A percentile compares a stretch with the other conserved stretches of the same genome.
phyloP scores from a whole-genome alignment of 2,113 vertebrate species.

The Harpagus bidentatus region DNA sequence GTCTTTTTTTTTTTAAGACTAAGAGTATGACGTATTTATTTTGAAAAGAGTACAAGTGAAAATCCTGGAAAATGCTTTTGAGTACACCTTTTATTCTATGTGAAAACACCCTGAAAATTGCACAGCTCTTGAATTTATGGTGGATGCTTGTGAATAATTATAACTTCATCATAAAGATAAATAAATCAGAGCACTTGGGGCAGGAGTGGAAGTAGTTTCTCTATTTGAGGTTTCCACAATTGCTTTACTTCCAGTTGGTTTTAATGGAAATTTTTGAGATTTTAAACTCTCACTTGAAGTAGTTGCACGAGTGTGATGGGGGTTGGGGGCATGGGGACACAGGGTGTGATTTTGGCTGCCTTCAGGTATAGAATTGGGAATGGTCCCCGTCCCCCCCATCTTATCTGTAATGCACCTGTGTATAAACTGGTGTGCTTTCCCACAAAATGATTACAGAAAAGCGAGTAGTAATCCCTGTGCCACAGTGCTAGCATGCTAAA shows the following conservation, averaged over 20 bases:
- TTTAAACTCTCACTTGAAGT: background rate
- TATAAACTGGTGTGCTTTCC: background rate
- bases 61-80: background rate
- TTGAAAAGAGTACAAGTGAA: background rate
- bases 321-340: rapidly evolving
- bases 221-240: background rate
- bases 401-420: background rate
- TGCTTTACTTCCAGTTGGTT: background rate
- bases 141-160: background rate
- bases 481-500: background rate
- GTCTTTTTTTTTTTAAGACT: background rate
- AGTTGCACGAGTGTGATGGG: background rate
- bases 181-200: background rate
- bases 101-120: background rate
- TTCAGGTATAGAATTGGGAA: background rate
- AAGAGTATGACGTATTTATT: background rate
- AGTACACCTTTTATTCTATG: background rate
- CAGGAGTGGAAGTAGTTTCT: background rate
- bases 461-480: background rate
- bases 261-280: background rate
- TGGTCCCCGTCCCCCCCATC: rapidly evolving
- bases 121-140: background rate
- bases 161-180: background rate
- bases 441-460: background rate
- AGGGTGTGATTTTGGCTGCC: no score